Evolutionary conservation across 2,797 vertebrate species (phyloP).

Genomic region (Cyprinella venusta): DNA sequence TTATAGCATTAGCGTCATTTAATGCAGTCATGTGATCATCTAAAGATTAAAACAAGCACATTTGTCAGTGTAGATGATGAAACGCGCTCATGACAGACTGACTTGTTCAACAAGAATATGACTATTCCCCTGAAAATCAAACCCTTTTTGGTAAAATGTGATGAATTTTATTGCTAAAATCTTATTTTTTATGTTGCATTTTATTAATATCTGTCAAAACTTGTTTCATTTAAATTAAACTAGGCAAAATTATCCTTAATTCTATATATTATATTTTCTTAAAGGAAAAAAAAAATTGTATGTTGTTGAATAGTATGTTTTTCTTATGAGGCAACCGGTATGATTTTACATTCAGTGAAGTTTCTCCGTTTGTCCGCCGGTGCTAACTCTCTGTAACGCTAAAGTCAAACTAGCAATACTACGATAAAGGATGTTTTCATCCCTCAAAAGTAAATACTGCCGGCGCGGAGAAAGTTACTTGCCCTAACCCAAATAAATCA

Average conservation of each 20-base stretch:
- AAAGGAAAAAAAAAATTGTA: not conserved
- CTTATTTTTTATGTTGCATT: not conserved
- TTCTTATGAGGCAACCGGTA: slow-evolving; percentile 16
- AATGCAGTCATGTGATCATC: not conserved
- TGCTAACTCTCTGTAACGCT: not conserved
- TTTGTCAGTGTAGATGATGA: not conserved
- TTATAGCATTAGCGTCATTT: not conserved
- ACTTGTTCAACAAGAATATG: not conserved
- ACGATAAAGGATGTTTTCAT: not conserved
- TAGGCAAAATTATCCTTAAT: not conserved
- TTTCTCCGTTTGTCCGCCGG: not conserved
- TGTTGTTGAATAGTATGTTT: not conserved
- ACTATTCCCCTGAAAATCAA: not conserved
- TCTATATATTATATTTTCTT: slow-evolving; percentile 27
- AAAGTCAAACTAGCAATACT: not conserved
- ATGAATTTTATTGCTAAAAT: not conserved
- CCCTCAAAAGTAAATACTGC: not conserved
- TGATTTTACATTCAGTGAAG: slow-evolving; percentile 34
- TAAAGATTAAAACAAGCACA: slow-evolving; percentile 6
- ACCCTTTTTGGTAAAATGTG: not conserved
- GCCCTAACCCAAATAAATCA: not conserved
- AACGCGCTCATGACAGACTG: not conserved
- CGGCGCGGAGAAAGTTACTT: not conserved
- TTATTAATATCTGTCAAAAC: not conserved
- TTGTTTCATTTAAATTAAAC: not conserved